Conservation (phyloP, 2,888 invertebrate species). For the Agriopis marginaria region DNA sequence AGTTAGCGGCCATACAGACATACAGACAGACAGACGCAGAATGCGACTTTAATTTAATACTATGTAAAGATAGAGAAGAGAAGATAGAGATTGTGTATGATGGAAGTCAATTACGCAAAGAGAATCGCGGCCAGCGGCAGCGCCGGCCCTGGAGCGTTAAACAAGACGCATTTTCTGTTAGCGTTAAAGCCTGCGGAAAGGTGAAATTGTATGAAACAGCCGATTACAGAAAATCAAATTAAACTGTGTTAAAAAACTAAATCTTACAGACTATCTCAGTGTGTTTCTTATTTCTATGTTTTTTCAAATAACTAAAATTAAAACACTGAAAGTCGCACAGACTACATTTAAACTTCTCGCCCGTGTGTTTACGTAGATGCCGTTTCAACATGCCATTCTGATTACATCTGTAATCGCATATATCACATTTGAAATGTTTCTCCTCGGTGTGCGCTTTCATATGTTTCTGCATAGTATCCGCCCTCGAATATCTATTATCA, state of each 20-base stretch:
- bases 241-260: not conserved
- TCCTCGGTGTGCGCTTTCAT: conserved; percentile 29
- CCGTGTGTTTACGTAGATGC: conserved; percentile 20
- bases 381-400: conserved; percentile 8
- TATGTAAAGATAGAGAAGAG: too few species aligned
- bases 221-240: too few species aligned
- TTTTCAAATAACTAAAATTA: conserved; percentile 10
- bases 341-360: conserved; percentile 17
- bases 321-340: conserved; percentile 8
- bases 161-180: too few species aligned
- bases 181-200: too few species aligned
- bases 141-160: too few species aligned
- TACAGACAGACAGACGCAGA: too few species aligned
- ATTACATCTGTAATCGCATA: conserved; percentile 19
- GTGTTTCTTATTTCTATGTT: conserved; percentile 16
- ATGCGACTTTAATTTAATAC: too few species aligned
- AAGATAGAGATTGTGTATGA: too few species aligned
- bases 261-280: not conserved
- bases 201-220: too few species aligned
- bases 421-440: conserved; percentile 29
- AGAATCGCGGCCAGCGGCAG: too few species aligned
- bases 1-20: too few species aligned
- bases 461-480: conserved; percentile 29
- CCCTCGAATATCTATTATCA: conserved; percentile 15
- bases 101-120: too few species aligned